A percentile compares a stretch with the other conserved stretches of the same genome.
These are phyloP conservation scores for Ciconia boyciana DNA, from an alignment of 2,113 vertebrate species.

Conservation along the genomic window DNA sequence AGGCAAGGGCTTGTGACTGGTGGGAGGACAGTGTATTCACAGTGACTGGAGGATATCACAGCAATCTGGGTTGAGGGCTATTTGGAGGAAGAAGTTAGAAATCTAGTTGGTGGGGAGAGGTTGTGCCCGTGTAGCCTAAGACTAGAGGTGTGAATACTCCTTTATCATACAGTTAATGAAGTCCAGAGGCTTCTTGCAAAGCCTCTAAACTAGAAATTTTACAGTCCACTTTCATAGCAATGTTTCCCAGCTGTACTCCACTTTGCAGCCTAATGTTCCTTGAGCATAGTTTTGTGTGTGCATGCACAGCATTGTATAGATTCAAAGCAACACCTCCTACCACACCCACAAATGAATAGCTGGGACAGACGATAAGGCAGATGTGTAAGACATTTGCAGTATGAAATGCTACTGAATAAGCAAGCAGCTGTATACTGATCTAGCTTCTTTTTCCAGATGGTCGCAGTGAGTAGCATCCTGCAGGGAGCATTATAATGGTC, in stretches of 20 bases:
- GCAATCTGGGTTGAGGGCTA: background rate
- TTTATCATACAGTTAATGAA: background rate
- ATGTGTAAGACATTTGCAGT: background rate
- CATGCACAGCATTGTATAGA: background rate
- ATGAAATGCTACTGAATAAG: constrained; percentile 46
- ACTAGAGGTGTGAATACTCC: background rate
- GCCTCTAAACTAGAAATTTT: background rate
- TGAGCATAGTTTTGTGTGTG: background rate
- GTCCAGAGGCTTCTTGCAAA: background rate
- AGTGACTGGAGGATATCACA: background rate
- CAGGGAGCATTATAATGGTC: constrained; percentile 46
- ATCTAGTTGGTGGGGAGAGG: background rate
- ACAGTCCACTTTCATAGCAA: accelerated
- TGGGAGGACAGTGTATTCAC: background rate
- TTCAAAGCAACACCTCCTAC: background rate
- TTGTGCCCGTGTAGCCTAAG: background rate
- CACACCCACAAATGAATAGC: background rate
- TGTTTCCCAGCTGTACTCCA: background rate
- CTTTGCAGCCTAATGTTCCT: background rate
- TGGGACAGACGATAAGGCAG: background rate
- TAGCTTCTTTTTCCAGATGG: constrained; percentile 50
- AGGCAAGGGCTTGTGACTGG: background rate
- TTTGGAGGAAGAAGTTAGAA: background rate
- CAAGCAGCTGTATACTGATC: constrained; percentile 21
- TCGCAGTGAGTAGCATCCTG: constrained; percentile 11